phyloP scores from a whole-genome alignment of 2,888 invertebrate species.

The Oscheius sp. region DNA sequence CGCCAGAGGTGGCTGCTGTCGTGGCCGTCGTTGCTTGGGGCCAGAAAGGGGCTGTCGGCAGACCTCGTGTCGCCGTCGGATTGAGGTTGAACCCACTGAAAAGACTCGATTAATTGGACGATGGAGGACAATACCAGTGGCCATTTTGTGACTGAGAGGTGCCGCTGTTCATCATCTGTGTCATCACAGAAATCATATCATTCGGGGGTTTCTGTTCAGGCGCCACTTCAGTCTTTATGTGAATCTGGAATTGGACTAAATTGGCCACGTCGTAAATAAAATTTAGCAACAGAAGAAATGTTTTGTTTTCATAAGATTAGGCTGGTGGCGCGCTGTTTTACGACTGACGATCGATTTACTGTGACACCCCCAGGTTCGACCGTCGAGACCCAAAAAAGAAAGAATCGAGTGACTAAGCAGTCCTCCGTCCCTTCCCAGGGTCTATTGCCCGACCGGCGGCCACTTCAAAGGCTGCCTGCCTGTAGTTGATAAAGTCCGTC shows the following conservation, averaged over 20 bases:
- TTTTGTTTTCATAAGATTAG: slow-evolving; percentile 35
- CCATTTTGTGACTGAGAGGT: slow-evolving; percentile 21
- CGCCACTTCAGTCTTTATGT: slow-evolving; percentile 4
- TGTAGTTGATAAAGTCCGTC: slow-evolving; percentile 28
- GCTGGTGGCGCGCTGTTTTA: slow-evolving; percentile 26
- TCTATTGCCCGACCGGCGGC: slow-evolving; percentile 15
- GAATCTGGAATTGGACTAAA: background rate
- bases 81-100: slow-evolving; percentile 38
- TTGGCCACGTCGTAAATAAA: slow-evolving; percentile 7
- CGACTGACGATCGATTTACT: slow-evolving; percentile 27
- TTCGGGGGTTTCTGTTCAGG: slow-evolving; percentile 26
- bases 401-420: background rate
- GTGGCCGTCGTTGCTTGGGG: slow-evolving; percentile 28
- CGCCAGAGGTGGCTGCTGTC: slow-evolving; percentile 30
- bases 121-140: slow-evolving; percentile 3
- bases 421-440: slow-evolving; percentile 9
- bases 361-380: background rate
- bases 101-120: slow-evolving; percentile 3
- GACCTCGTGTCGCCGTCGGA: slow-evolving; percentile 23
- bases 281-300: background rate
- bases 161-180: slow-evolving; percentile 36
- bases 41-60: slow-evolving; percentile 31
- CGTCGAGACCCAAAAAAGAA: background rate
- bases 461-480: slow-evolving; percentile 23
- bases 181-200: slow-evolving; percentile 43